These are phyloP conservation scores for Itoplectis maculator DNA, from an alignment of 2,888 invertebrate species.

Conservation along the genomic window DNA sequence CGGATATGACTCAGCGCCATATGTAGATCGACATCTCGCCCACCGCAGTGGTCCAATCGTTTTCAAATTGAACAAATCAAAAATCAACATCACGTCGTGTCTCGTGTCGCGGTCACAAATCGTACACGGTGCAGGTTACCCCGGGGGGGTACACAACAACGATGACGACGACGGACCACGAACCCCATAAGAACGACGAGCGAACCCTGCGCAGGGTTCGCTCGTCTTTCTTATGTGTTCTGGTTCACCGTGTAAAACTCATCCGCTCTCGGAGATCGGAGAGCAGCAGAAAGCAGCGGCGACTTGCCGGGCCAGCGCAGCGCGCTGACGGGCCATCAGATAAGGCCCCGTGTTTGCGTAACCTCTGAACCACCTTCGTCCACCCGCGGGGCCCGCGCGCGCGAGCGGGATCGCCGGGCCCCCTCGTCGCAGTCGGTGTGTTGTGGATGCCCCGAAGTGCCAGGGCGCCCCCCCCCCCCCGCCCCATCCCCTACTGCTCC, in stretches of 20 bases:
- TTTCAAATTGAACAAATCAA: conserved; percentile 79
- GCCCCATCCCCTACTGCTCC: no score
- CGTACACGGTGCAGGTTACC: conserved; percentile 15
- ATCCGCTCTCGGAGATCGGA: conserved; percentile 72
- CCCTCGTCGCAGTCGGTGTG: conserved; percentile 73
- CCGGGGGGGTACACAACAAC: conserved; percentile 27
- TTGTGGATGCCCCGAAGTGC: conserved; percentile 69
- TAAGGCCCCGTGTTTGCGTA: conserved; percentile 83
- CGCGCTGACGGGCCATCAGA: conserved; percentile 83
- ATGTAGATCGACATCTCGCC: background rate
- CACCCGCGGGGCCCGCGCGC: conserved; percentile 71
- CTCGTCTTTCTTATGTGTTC: conserved; percentile 19
- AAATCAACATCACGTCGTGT: conserved; percentile 55
- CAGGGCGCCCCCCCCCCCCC: no score
- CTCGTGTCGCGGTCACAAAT: conserved; percentile 45
- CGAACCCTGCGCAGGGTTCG: conserved; percentile 28
- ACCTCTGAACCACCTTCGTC: conserved; percentile 84
- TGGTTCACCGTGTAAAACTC: conserved; percentile 69
- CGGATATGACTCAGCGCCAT: no score
- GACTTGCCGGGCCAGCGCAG: conserved; percentile 68
- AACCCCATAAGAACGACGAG: conserved; percentile 25
- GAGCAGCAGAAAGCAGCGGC: conserved; percentile 59
- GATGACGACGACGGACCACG: conserved; percentile 45
- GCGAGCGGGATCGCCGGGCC: no score
- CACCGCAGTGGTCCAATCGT: conserved; percentile 7